Percentiles rank a stretch among this genome's conserved stretches.
phyloP scores from a whole-genome alignment of 2,888 invertebrate species.

The Ectobius pallidus region DNA sequence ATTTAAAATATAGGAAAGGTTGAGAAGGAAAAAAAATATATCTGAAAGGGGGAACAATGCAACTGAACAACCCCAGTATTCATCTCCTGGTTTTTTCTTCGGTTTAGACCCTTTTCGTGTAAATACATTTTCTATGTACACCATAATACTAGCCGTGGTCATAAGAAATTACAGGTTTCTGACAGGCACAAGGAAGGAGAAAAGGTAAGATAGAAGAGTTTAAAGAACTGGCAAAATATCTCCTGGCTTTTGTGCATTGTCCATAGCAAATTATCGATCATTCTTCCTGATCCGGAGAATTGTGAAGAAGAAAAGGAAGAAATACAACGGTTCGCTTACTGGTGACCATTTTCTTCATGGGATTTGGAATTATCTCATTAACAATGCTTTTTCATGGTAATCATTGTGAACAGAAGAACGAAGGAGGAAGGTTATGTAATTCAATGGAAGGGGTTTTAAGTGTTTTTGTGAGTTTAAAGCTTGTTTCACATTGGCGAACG shows the following conservation, averaged over 20 bases:
- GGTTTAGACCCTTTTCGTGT: neutral
- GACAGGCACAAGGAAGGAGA: neutral
- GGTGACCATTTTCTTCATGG: neutral
- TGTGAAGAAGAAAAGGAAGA: too few species aligned
- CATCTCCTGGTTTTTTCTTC: constrained; percentile 20
- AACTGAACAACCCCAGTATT: constrained; percentile 17
- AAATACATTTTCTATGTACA: constrained; percentile 7
- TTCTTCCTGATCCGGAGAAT: constrained; percentile 3
- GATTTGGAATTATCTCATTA: neutral
- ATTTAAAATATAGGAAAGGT: constrained; percentile 21
- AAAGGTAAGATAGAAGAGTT: neutral
- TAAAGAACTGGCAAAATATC: neutral
- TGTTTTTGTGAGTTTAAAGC: too few species aligned
- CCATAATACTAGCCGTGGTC: neutral
- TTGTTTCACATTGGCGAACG: too few species aligned
- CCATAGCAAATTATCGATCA: constrained; percentile 24
- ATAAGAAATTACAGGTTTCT: neutral
- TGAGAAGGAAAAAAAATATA: neutral
- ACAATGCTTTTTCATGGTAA: neutral
- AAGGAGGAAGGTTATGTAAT: neutral
- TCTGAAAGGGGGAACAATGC: constrained; percentile 11
- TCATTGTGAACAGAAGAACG: neutral
- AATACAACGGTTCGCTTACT: too few species aligned
- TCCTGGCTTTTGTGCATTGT: neutral
- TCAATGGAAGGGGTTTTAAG: constrained; percentile 9